A percentile compares a stretch with the other conserved stretches of the same genome.
phyloP scores from a whole-genome alignment of 2,888 invertebrate genomes.

The Cantharis flavilabris region DNA sequence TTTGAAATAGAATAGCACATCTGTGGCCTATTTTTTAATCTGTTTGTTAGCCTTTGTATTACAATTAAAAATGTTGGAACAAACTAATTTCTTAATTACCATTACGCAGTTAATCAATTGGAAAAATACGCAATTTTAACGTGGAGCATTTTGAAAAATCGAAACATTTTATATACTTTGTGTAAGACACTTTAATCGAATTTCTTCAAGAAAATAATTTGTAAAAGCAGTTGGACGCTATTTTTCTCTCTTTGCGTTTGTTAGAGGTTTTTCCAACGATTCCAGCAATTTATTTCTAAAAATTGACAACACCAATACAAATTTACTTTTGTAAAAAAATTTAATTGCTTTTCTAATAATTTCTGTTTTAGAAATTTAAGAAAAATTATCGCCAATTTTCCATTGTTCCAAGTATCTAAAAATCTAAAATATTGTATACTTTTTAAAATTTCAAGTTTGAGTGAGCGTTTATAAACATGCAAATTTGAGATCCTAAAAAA shows the following conservation, averaged over 20 bases:
- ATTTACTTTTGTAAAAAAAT: neutral
- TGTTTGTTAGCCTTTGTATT: neutral
- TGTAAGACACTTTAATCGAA: neutral
- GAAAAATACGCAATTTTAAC: neutral
- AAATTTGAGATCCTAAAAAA: neutral
- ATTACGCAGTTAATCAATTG: neutral
- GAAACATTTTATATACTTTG: neutral
- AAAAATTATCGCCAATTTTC: too few relatives aligned
- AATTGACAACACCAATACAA: neutral
- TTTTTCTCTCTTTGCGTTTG: neutral
- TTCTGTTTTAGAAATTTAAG: neutral
- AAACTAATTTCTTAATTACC: neutral
- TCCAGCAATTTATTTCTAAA: neutral
- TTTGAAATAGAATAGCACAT: neutral
- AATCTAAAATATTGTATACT: too few relatives aligned
- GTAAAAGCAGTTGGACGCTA: neutral
- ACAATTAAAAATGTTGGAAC: neutral
- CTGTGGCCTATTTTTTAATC: conserved; percentile 3
- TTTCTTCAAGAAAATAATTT: neutral
- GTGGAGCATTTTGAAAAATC: neutral
- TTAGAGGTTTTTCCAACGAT: neutral
- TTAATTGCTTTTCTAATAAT: neutral
- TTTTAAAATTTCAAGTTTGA: neutral
- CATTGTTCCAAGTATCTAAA: too few relatives aligned
- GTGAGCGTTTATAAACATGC: neutral